Conservation (phyloP, 2,888 invertebrate genomes). For the Neria commutata region DNA sequence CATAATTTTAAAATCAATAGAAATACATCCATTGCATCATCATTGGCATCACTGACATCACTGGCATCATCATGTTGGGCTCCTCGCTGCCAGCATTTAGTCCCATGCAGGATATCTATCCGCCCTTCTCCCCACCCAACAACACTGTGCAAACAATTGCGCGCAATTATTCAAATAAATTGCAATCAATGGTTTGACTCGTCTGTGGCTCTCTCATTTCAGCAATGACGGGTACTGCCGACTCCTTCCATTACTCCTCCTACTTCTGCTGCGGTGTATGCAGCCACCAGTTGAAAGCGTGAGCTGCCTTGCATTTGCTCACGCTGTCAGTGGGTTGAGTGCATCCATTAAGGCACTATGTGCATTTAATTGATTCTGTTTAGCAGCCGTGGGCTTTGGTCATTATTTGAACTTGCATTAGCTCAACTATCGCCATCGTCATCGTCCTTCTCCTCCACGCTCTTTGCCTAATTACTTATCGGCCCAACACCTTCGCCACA, state of each 20-base stretch:
- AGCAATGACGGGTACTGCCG: conserved; percentile 18
- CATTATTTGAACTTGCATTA: neutral
- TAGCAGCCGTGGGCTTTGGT: neutral
- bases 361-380: neutral
- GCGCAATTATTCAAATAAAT: conserved; percentile 45
- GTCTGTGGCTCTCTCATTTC: conserved; percentile 17
- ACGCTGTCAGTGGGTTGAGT: neutral
- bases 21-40: conserved; percentile 52
- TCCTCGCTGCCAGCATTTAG: neutral
- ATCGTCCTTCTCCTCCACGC: neutral
- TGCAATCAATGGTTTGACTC: conserved; percentile 39
- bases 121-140: neutral
- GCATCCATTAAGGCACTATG: neutral
- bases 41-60: conserved; percentile 23
- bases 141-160: conserved; percentile 14
- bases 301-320: neutral
- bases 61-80: conserved; percentile 14
- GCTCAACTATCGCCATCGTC: neutral
- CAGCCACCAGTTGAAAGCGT: neutral
- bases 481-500: too few relatives aligned
- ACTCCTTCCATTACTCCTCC: conserved; percentile 17
- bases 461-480: neutral
- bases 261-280: too few relatives aligned
- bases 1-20: conserved; percentile 62
- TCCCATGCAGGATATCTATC: neutral